Base-by-base conservation (phyloP, 1,140 invertebrate species). In the Acromyrmex heyeri region DNA sequence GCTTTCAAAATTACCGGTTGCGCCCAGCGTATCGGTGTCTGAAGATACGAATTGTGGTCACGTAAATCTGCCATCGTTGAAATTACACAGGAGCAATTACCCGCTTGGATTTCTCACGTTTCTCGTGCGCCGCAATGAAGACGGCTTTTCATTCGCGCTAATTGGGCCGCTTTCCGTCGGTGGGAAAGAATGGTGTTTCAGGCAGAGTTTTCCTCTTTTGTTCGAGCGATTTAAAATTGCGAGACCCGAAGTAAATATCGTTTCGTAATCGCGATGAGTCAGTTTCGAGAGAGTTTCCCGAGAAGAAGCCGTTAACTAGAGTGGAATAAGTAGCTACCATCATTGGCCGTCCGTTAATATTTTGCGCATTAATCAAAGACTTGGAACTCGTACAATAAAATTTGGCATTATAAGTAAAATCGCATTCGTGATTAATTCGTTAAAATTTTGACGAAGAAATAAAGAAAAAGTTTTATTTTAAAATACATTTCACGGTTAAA, bases 101-200 rank as follows among this genome's bases (percentile, higher is more conserved):
- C 27, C 76, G 61, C 3, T 12, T 61, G 75, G 14, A 55, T 75
- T 69, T 79, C 82, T 85, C 82, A 78, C 82, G 82, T 85, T 85
- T 85, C 73, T 85, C 82, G 48, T 65, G 59, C 61, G 34, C 82
- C 55, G 67, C 57, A 62, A 38, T 48, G 57, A 55, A 30, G 44
- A 21, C 73, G 73, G 73, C 82, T 85, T 78, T 85, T 85, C 82
- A 57, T 78, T 85, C 48, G 73, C 69, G 48, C 82, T 85, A 85
- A 85, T 85, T 85, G 75, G 73, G 59, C 59, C 61, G 73, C 59
- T 77, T 83, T 83, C 69, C 70, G 79, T 21, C 44, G 69, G 38
- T 75, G 69, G 50, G 79, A 83, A 61, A 61, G 69, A 83, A 75
- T 38, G 34, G 14, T 16, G 73, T 38, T 50, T 53, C 30, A 78